These are phyloP conservation scores for Hypercompe scribonia DNA, from an alignment of 2,888 invertebrate species.

Conservation along the genomic window DNA sequence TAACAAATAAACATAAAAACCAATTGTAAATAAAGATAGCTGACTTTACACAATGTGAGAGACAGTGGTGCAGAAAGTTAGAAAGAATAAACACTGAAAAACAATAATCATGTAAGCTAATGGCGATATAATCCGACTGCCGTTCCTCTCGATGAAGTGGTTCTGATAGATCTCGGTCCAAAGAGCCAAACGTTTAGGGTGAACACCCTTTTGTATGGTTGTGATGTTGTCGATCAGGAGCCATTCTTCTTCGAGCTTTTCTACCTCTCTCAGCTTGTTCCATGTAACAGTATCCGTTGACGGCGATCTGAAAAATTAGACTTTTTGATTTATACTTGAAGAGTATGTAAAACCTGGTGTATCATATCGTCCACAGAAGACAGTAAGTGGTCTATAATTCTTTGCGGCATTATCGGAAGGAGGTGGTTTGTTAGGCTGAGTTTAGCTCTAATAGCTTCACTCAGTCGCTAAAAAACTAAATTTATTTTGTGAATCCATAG, in stretches of 20 bases:
- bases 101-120: slow-evolving; percentile 40
- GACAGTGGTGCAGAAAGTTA: slow-evolving; percentile 40
- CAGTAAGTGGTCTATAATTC: too few relatives aligned
- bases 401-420: too few relatives aligned
- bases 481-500: too few relatives aligned
- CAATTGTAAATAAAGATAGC: background rate
- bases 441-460: too few relatives aligned
- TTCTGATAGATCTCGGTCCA: slow-evolving; percentile 72
- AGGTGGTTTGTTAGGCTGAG: too few relatives aligned
- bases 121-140: slow-evolving; percentile 22
- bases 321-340: background rate
- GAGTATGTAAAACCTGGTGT: too few relatives aligned
- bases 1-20: slow-evolving; percentile 6
- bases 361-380: too few relatives aligned
- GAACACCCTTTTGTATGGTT: slow-evolving; percentile 54
- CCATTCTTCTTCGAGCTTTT: slow-evolving; percentile 61
- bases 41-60: slow-evolving; percentile 33
- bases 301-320: slow-evolving; percentile 62
- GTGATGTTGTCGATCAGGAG: slow-evolving; percentile 59
- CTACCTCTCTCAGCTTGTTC: slow-evolving; percentile 52
- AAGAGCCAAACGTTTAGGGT: slow-evolving; percentile 61
- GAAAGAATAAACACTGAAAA: slow-evolving; percentile 44
- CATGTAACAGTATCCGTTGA: slow-evolving; percentile 56
- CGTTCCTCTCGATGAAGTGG: slow-evolving; percentile 67
- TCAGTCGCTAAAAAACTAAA: too few relatives aligned